phyloP scores from a whole-genome alignment of 2,888 invertebrate genomes.

The Apamea sordens region DNA sequence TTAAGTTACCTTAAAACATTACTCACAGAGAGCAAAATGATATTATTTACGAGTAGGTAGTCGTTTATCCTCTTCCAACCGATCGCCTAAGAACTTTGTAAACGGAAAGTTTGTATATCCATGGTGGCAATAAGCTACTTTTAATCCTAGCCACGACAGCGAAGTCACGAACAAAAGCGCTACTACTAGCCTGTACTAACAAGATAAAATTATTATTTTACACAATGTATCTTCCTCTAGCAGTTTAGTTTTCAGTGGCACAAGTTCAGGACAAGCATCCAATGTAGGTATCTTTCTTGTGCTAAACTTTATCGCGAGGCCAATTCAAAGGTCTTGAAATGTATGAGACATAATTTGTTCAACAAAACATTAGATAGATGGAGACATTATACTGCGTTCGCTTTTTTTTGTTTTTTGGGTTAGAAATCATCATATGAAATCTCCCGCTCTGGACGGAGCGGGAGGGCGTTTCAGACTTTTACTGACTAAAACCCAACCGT shows the following conservation, averaged over 20 bases:
- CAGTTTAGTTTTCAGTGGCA: not conserved
- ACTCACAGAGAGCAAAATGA: not conserved
- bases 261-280: not conserved
- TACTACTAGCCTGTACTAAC: no score
- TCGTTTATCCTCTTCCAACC: not conserved
- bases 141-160: not conserved
- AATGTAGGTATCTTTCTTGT: constrained; percentile 7
- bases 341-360: not conserved
- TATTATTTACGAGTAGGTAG: not conserved
- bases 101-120: constrained; percentile 7
- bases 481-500: no score
- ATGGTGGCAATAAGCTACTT: not conserved
- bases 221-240: constrained; percentile 5
- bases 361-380: not conserved
- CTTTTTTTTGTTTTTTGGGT: no score
- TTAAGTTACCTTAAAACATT: not conserved
- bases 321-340: constrained; percentile 3
- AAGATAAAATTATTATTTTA: constrained; percentile 2
- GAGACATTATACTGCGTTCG: not conserved
- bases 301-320: not conserved
- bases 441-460: no score
- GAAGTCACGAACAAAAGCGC: constrained; percentile 25
- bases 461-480: no score
- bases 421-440: no score
- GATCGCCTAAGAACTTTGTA: constrained; percentile 4